Base-by-base conservation (phyloP, 2,888 invertebrate genomes). In the Ctenicera cuprea region DNA sequence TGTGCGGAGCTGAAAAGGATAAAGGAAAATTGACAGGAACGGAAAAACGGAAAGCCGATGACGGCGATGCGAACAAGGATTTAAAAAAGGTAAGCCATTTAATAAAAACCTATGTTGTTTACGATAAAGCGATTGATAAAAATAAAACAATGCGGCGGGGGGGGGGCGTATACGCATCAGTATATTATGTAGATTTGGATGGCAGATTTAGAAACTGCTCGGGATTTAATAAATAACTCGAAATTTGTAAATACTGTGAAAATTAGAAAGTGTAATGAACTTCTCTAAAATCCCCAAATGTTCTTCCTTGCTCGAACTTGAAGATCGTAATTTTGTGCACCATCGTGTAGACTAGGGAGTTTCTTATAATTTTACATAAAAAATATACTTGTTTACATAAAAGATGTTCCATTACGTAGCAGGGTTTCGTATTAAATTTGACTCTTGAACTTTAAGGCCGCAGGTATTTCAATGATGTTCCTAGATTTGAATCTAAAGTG, bases 21-120 rank as follows among this genome's bases (percentile, higher is more conserved):
- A 92, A 92, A 84, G 89, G 89, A 80, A 92, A 92, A 87, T 87
- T 91, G 81, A 87, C 90, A 57, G 90, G 91, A 79, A 92, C 93
- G 65, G 95, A 95, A 85, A 95, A 95, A 85, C 89, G 95, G 81
- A 95, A 95, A 89, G 94, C 94, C 12, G 95, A 95, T 83, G 95
- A 95, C 82, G 91, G 91, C 1, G 95, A 95, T 78, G 92, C 93
- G 79, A 93, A 93, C 85, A 95, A 95, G 86, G 95, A 95, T 87
- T 90, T 95, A 82, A 95, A 95, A 89, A 95, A 95, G 93, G 95
- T 95, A 88, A 86, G 87, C 76, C 52, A 57, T 71, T 64, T 59
- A 70, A 59, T 68, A 43, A 68, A n/a, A 33, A n/a, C 45, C 38
- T 20, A 20, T 8, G 14, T 14, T 63, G 43, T 45, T 26, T 48